Evolutionary conservation across 1,140 invertebrate species (phyloP), one percentile per base, ranked within the genome.

Genomic region (Babylonia areolata): DNA sequence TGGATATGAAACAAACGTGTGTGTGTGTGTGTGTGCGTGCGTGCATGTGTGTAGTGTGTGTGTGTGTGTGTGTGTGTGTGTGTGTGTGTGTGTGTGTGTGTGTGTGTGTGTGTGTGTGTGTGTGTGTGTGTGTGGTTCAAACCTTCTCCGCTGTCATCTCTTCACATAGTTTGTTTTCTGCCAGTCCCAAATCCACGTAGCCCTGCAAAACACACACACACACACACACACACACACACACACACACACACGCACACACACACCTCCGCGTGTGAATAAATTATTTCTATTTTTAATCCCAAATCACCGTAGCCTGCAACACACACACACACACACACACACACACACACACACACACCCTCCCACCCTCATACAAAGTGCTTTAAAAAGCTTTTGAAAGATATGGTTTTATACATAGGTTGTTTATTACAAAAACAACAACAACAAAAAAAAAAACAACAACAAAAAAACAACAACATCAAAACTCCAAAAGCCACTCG

Each of bases 141-240:
- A 87, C 86, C 86, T 87, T 87, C 23, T 82, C 37, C 39, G 33
- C 42, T 3, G 78, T 54, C 1, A 85, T 64, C 28, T 85, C 83
- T 35, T 81, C 58, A 46, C 86, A 87, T 37, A 87, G 39, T 81
- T 79, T 81, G 83, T 87, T 85, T 78, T 87, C 86, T 20, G 86
- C 86, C 28, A 87, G 46, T 2, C 86, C 86, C 11, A 87, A 33
- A 35, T 87, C 86, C 6, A 85, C 77, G 58, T 31, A 84, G 73
- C 86, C 86, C 86, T 87, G 42, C 23, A 78, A 73, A 31, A 83
- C 77, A 79, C 46, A 51, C 46, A 46, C 64, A 71, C 64, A 71
- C 64, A 71, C 64, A 71, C 64, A 71, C 64, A 71, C 64, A 71
- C 64, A 71, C 64, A 71, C 64, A 71, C 64, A 71, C 64, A 71